Conservation (phyloP, 2,797 vertebrate genomes). For the Sciaenops ocellatus region DNA sequence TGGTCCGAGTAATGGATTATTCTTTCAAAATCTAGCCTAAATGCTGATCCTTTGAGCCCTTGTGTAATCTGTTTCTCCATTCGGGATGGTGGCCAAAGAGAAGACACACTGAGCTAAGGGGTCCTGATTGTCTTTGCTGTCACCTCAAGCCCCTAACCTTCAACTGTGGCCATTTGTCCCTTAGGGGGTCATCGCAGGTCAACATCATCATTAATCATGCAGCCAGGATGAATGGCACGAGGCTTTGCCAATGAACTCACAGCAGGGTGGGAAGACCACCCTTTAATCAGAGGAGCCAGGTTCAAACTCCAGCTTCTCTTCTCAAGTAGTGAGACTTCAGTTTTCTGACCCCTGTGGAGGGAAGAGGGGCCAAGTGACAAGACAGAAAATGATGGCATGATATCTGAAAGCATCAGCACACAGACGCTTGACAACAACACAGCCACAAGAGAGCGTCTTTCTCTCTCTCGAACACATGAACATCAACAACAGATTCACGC, state of each 20-base stretch:
- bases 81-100: conserved; percentile 30
- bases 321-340: conserved; percentile 8
- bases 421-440: conserved; percentile 19
- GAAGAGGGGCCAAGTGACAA: not conserved
- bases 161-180: conserved; percentile 41
- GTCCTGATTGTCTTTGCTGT: conserved; percentile 63
- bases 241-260: conserved; percentile 25
- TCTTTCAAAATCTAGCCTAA: conserved; percentile 49
- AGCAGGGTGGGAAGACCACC: conserved; percentile 19
- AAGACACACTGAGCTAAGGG: conserved; percentile 43
- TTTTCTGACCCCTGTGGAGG: conserved; percentile 4
- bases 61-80: conserved; percentile 56
- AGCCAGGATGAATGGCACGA: conserved; percentile 14
- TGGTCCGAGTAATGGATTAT: conserved; percentile 50
- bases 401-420: conserved; percentile 21
- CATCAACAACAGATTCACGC: not conserved
- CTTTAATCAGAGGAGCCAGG: conserved; percentile 10
- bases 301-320: conserved; percentile 12
- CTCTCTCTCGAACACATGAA: conserved; percentile 7
- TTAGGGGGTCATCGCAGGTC: conserved; percentile 67
- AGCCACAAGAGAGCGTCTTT: not conserved
- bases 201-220: conserved; percentile 68
- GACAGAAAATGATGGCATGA: not conserved
- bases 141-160: conserved; percentile 58
- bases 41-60: conserved; percentile 60